Conservation (phyloP, 2,113 vertebrate species). For the Entomyzon cyanotis region DNA sequence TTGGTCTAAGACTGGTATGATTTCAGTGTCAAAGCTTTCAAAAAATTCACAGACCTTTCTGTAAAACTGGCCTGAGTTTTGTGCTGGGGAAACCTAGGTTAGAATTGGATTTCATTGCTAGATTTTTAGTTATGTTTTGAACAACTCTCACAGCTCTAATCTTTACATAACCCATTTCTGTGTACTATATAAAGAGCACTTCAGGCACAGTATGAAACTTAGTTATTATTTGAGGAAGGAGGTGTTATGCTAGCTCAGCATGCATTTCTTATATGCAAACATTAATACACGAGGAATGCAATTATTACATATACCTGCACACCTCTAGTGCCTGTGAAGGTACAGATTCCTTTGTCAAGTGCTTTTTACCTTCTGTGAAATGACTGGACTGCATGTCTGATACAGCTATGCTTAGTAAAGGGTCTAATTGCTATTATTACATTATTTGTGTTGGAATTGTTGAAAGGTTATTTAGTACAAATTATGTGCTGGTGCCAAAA, state of each 20-base stretch:
- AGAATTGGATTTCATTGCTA: background rate
- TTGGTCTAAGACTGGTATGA: background rate
- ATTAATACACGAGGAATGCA: slow-evolving; percentile 56
- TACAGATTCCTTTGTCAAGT: slow-evolving; percentile 8
- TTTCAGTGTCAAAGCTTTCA: background rate
- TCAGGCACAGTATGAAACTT: slow-evolving; percentile 64
- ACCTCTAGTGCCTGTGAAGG: slow-evolving; percentile 15
- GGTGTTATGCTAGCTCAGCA: slow-evolving; percentile 60
- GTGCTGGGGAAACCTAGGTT: background rate
- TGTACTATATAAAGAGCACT: slow-evolving; percentile 65
- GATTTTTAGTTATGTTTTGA: slow-evolving; percentile 31
- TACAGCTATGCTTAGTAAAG: slow-evolving; percentile 18
- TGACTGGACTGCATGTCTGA: slow-evolving; percentile 20
- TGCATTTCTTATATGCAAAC: slow-evolving; percentile 65
- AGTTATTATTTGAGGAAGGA: slow-evolving; percentile 63
- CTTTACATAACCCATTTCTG: slow-evolving; percentile 66
- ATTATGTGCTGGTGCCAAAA: background rate
- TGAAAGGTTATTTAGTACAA: slow-evolving; percentile 26
- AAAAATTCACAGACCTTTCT: background rate
- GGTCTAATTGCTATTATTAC: slow-evolving; percentile 58
- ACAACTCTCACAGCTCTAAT: slow-evolving; percentile 45
- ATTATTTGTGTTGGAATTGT: slow-evolving; percentile 46
- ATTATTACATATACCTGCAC: slow-evolving; percentile 50
- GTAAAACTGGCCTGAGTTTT: background rate
- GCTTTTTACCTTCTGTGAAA: slow-evolving; percentile 32